A percentile compares a stretch with the other conserved stretches of the same genome.
These are phyloP conservation scores for Synergus umbraculus DNA, from an alignment of 2,888 invertebrate genomes.

Conservation along the genomic window DNA sequence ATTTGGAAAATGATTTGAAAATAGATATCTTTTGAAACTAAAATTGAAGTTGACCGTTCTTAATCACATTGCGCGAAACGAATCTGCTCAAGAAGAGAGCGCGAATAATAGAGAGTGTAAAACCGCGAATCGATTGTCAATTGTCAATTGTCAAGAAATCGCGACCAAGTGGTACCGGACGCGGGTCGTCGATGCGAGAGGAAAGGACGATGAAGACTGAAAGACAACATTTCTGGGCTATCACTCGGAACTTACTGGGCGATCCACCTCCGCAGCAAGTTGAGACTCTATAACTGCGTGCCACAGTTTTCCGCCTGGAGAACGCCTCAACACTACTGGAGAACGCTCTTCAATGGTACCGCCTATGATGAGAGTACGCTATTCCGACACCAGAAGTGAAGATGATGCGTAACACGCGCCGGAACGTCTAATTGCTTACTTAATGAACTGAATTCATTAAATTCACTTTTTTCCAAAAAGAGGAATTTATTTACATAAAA, in stretches of 20 bases:
- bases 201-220: conserved; percentile 65
- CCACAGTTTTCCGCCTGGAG: conserved; percentile 48
- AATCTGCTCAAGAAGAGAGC: not conserved
- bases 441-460: conserved; percentile 32
- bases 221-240: conserved; percentile 61
- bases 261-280: conserved; percentile 52
- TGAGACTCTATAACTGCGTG: conserved; percentile 48
- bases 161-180: conserved; percentile 34
- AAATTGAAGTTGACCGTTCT: not conserved
- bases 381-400: conserved; percentile 38
- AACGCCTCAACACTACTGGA: conserved; percentile 42
- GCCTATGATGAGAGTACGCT: conserved; percentile 46
- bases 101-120: conserved; percentile 1
- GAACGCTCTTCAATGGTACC: conserved; percentile 52
- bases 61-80: conserved; percentile 16
- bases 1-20: not conserved
- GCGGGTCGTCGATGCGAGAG: conserved; percentile 60
- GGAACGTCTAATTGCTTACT: conserved; percentile 32
- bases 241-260: conserved; percentile 59
- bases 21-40: not conserved
- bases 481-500: too few species aligned
- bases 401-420: conserved; percentile 48
- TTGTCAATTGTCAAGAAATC: not conserved
- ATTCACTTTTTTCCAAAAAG: not conserved
- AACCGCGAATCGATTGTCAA: not conserved